Percentiles rank a stretch among this genome's conserved stretches.
These are phyloP conservation scores for Anser cygnoides DNA, from an alignment of 2,113 vertebrate genomes.

Conservation along the genomic window DNA sequence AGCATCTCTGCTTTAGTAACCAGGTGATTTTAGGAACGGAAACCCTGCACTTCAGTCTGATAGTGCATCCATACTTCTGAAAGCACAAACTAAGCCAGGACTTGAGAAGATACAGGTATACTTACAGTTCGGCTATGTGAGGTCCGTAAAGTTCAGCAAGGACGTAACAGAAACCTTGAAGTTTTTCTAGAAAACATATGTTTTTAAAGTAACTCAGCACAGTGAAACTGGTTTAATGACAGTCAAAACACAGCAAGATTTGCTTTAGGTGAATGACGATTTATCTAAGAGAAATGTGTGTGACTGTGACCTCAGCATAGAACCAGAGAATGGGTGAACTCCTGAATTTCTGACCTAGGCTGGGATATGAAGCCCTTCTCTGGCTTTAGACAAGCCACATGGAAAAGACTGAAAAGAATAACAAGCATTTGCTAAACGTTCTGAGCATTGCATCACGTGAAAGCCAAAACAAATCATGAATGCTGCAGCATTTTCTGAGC, in stretches of 20 bases:
- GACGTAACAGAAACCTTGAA: conserved; percentile 69
- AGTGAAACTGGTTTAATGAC: background rate
- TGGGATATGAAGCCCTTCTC: background rate
- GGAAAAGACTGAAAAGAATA: background rate
- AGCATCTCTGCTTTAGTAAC: background rate
- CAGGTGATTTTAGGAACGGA: background rate
- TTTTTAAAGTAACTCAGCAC: background rate
- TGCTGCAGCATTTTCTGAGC: background rate
- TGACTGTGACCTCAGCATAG: background rate
- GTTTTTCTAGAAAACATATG: conserved; percentile 69
- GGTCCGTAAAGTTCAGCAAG: conserved; percentile 64
- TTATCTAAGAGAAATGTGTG: background rate
- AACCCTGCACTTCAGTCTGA: background rate
- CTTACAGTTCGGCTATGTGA: conserved; percentile 79
- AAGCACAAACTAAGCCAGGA: background rate
- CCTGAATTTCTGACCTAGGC: background rate
- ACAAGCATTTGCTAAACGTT: background rate
- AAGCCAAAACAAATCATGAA: background rate
- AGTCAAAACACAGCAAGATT: background rate
- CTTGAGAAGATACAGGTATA: background rate
- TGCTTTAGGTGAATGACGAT: background rate
- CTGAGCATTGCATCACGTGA: background rate
- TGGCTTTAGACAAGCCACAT: background rate
- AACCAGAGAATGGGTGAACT: background rate
- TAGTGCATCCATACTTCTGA: background rate